Conservation (phyloP, 2,113 vertebrate species). For the Noctilio leporinus region DNA sequence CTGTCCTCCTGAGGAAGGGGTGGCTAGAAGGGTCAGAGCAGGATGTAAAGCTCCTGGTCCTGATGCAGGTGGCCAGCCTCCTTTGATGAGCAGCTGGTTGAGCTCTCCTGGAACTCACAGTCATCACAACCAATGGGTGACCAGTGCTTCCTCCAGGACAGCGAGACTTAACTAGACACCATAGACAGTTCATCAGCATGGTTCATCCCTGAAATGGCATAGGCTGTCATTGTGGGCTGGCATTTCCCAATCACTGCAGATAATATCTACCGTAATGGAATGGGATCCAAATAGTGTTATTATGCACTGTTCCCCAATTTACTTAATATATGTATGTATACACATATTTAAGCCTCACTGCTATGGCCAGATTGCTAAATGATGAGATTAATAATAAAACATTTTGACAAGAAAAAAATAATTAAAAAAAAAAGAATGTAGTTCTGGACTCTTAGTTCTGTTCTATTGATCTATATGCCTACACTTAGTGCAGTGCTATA, state of each 20-base stretch:
- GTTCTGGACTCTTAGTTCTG: background rate
- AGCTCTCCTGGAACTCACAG: rapidly evolving
- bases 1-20: background rate
- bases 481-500: background rate
- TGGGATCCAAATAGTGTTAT: slow-evolving; percentile 55
- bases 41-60: background rate
- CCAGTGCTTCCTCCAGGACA: background rate
- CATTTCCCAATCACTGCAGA: slow-evolving; percentile 46
- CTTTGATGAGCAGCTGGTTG: background rate
- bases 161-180: background rate
- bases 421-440: too few species aligned
- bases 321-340: slow-evolving; percentile 26
- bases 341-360: slow-evolving; percentile 32
- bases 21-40: too few species aligned
- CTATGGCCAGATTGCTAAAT: background rate
- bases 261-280: slow-evolving; percentile 63
- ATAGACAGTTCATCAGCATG: background rate
- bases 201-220: background rate
- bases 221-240: background rate
- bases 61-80: rapidly evolving
- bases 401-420: background rate
- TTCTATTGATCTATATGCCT: background rate
- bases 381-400: slow-evolving; percentile 36
- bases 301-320: slow-evolving; percentile 28
- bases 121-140: rapidly evolving